Conservation (phyloP, 2,113 vertebrate genomes). For the Calypte anna region DNA sequence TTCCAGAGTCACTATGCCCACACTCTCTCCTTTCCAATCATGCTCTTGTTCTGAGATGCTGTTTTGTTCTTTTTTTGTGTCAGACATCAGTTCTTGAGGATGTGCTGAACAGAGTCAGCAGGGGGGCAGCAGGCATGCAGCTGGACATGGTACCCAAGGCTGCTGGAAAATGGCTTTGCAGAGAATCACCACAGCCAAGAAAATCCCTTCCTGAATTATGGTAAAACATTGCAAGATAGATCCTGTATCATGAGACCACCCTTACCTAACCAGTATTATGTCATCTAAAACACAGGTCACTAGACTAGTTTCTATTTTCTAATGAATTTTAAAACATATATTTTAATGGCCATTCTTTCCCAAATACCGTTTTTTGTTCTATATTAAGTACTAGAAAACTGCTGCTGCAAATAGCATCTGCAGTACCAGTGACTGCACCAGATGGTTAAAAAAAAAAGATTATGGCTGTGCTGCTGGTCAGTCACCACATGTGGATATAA, state of each 20-base stretch:
- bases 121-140: background rate
- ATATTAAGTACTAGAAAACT: background rate
- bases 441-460: background rate
- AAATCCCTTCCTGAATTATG: background rate
- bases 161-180: background rate
- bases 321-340: background rate
- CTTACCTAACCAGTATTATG: background rate
- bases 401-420: background rate
- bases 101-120: fast-evolving
- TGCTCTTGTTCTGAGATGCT: background rate
- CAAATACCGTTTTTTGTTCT: background rate
- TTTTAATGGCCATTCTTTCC: background rate
- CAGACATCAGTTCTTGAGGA: background rate
- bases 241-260: background rate
- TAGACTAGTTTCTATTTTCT: background rate
- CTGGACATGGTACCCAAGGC: fast-evolving
- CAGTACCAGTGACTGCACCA: background rate
- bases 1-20: background rate
- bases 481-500: background rate
- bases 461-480: background rate
- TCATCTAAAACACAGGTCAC: background rate
- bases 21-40: fast-evolving
- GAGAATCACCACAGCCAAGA: background rate
- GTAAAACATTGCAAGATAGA: background rate
- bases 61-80: background rate